Conservation (phyloP, 2,113 vertebrate species). For the Thunnus thynnus region DNA sequence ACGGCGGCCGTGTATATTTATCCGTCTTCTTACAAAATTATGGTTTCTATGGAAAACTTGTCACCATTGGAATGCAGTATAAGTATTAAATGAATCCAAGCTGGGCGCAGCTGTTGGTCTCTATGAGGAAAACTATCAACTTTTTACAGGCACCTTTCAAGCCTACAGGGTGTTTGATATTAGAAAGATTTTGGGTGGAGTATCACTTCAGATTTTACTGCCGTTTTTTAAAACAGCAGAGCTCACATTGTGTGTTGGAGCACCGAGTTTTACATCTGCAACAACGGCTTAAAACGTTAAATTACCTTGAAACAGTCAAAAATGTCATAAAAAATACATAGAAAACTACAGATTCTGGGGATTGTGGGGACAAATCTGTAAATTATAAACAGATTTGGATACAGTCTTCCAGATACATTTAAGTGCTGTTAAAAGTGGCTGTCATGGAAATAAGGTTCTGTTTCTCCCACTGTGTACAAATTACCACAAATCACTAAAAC, state of each 20-base stretch:
- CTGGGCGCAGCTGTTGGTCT: constrained; percentile 19
- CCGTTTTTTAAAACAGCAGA: constrained; percentile 29
- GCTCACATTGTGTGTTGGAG: constrained; percentile 12
- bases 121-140: neutral
- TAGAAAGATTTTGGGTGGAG: constrained; percentile 22
- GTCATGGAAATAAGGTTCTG: neutral
- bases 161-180: constrained; percentile 52
- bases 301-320: neutral
- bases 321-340: neutral
- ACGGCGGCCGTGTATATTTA: too few relatives aligned
- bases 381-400: neutral
- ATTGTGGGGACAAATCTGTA: neutral
- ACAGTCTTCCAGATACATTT: too few relatives aligned
- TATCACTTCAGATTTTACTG: constrained; percentile 22
- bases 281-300: neutral
- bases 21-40: too few relatives aligned
- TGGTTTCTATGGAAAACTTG: neutral
- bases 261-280: constrained; percentile 28
- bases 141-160: constrained; percentile 25
- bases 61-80: neutral
- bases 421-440: neutral
- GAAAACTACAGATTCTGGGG: neutral
- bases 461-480: neutral
- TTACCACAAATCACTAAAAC: neutral
- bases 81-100: constrained; percentile 30